Evolutionary conservation across 2,797 vertebrate genomes (phyloP), one percentile per base, ranked within the genome.

Genomic region (Argentina silus): DNA sequence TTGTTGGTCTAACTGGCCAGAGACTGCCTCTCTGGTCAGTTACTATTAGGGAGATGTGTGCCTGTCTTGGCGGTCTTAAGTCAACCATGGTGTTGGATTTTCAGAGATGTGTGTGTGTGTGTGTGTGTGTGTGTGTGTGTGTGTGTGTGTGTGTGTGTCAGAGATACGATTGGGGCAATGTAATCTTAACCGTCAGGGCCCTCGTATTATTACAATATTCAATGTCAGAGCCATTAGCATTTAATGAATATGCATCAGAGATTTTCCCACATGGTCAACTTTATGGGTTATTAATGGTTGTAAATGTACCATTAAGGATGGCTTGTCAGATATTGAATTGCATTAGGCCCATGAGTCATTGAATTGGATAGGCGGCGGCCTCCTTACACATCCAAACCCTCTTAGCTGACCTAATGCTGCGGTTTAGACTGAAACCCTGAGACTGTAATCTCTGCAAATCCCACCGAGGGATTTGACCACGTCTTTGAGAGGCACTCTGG

Each of bases 191-290:
- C 69, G 67, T 77, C 79, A 73, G 68, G 45, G 59, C 23, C 59
- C 72, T 69, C 66, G 19, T 80, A 73, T 83, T 83, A 80, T 82
- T 80, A 83, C 74, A 80, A 74, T 82, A 83, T 86, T 77, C 72
- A 57, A 76, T 86, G 78, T 82, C 81, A 77, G 69, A 53, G 43
- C 56, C 74, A 75, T 75, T 82, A 78, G 78, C 64, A 67, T 78
- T 80, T 70, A 78, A 82, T 86, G 78, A 82, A 80, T 83, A 82
- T 78, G 77, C 72, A 81, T 69, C 68, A 51, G 77, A 66, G 12
- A 10, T 71, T 79, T 78, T 76, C 77, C 77, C 79, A 78, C 74
- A 75, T 77, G 76, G 77, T 80, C 78, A 75, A 65, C 27, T 51
- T 80, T 81, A 78, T 81, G 67, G 75, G 21, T 69, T 71, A 70